Evolutionary conservation across 2,113 vertebrate genomes (phyloP), one percentile per base, ranked within the genome.

Genomic region (Cheilinus undulatus): DNA sequence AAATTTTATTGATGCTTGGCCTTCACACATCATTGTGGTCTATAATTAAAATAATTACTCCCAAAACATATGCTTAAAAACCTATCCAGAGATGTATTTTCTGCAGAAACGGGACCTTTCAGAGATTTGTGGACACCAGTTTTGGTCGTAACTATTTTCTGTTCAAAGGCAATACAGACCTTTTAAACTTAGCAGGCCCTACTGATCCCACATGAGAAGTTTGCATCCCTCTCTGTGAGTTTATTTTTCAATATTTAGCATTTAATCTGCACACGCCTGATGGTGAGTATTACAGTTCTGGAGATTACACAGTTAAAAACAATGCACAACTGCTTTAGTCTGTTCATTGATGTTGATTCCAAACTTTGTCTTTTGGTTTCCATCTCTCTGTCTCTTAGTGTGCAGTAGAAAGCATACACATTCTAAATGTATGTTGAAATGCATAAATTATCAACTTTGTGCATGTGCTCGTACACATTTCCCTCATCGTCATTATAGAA

Each of bases 271-370:
- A 62, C 53, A 51, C 43, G 56, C 36, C 46, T 69, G 51, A 61
- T 80, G 73, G 75, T 42, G 50, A 11, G 30, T 56, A 54, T 60
- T 73, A 69, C 70, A 48, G 78, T 82, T 76, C 71, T 38, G 26
- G 52, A 73, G 86, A 88, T 90, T 89, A 92, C 69, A 50, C 56
- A 54, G 73, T 62, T 48, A 80, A 76, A 83, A 79, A 79, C 61
- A n/a, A 6, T 24, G 9, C 38, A 63, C 50, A 28, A 3, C 48
- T n/a, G n/a, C n/a, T n/a, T n/a, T 32, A 64, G 13, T 34, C 28
- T 36, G n/a, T 13, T 68, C 40, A 51, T 4, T 58, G 3, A 54
- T 46, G 3, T n/a, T 11, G 9, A 58, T 22, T 28, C 30, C 38
- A 13, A 34, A 20, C 46, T n/a, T 3, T 53, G 7, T 49, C n/a